Percentiles rank a stretch among this genome's conserved stretches.
Evolutionary conservation across 2,113 vertebrate genomes (phyloP).

Genomic region (Myxocyprinus asiaticus): DNA sequence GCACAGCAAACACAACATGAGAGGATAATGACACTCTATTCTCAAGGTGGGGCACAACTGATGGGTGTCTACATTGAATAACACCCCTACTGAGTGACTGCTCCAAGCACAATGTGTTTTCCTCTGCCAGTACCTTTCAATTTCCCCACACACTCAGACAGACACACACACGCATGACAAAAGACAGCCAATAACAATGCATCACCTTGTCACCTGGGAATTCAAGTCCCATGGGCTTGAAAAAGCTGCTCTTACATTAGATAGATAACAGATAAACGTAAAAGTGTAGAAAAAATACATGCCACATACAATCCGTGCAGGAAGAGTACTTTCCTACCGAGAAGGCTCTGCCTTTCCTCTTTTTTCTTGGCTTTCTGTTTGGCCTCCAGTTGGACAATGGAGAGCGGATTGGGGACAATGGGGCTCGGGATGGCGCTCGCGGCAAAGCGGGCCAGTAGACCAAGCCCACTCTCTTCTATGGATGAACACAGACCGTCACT

Average conservation of each 20-base stretch:
- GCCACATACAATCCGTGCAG: neutral
- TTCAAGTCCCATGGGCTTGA: slow-evolving; percentile 17
- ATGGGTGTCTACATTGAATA: slow-evolving; percentile 52
- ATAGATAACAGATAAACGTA: slow-evolving; percentile 9
- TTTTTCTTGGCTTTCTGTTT: slow-evolving; percentile 89
- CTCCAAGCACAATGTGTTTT: slow-evolving; percentile 50
- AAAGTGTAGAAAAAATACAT: neutral
- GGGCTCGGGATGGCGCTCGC: slow-evolving; percentile 88
- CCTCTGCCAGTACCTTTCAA: slow-evolving; percentile 47
- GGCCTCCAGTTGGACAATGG: slow-evolving; percentile 84
- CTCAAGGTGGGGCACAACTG: slow-evolving; percentile 46
- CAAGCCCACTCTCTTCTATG: slow-evolving; percentile 91
- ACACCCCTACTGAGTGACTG: slow-evolving; percentile 41
- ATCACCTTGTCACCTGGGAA: slow-evolving; percentile 38
- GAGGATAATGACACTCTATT: slow-evolving; percentile 47
- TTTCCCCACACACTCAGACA: slow-evolving; percentile 26
- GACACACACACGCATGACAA: neutral
- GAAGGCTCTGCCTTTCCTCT: slow-evolving; percentile 84
- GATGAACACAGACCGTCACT: slow-evolving; percentile 73
- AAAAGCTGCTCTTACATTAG: slow-evolving; percentile 32
- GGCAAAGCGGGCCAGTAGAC: slow-evolving; percentile 89
- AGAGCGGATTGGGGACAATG: slow-evolving; percentile 76
- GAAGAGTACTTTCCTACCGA: slow-evolving; percentile 75
- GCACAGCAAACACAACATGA: slow-evolving; percentile 1
- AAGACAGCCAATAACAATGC: slow-evolving; percentile 38